A percentile compares a stretch with the other conserved stretches of the same genome.
These are phyloP conservation scores for Centroberyx gerrardi DNA, from an alignment of 2,797 vertebrate genomes.

Conservation along the genomic window DNA sequence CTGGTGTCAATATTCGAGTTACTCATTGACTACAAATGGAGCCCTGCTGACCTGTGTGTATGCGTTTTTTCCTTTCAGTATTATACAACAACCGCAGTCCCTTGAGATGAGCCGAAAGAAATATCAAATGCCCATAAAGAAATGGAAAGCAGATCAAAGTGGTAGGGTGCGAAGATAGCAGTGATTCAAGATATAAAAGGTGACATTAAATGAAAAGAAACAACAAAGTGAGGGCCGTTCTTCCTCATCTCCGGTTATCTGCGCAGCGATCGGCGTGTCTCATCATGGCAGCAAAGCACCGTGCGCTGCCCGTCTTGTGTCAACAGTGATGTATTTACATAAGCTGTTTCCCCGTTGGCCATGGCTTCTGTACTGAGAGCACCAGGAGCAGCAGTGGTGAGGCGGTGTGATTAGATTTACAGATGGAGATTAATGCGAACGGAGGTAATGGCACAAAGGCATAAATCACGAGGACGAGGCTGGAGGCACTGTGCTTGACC, in stretches of 20 bases:
- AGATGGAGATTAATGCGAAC: conserved; percentile 82
- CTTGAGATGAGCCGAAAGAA: conserved; percentile 28
- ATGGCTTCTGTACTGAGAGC: conserved; percentile 68
- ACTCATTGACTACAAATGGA: conserved; percentile 72
- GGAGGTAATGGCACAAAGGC: conserved; percentile 77
- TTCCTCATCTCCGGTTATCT: conserved; percentile 61
- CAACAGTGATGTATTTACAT: conserved; percentile 85
- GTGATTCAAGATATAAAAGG: neutral
- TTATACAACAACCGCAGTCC: conserved; percentile 11
- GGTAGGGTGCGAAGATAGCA: conserved; percentile 32
- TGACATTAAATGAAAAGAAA: conserved; percentile 46
- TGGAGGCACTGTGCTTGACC: conserved; percentile 80
- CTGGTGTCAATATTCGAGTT: conserved; percentile 68
- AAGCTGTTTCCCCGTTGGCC: conserved; percentile 75
- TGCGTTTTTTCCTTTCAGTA: conserved; percentile 17
- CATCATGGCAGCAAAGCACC: conserved; percentile 57
- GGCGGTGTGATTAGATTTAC: conserved; percentile 83
- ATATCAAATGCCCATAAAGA: conserved; percentile 8
- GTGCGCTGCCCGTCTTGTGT: conserved; percentile 80
- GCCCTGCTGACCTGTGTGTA: conserved; percentile 34
- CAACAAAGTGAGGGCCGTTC: conserved; percentile 47
- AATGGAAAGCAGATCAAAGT: conserved; percentile 38
- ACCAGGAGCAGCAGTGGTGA: conserved; percentile 52
- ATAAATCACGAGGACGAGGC: conserved; percentile 78
- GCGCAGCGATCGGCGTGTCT: conserved; percentile 54